Conservation (phyloP, 2,113 vertebrate genomes). For the Rafetus swinhoei region DNA sequence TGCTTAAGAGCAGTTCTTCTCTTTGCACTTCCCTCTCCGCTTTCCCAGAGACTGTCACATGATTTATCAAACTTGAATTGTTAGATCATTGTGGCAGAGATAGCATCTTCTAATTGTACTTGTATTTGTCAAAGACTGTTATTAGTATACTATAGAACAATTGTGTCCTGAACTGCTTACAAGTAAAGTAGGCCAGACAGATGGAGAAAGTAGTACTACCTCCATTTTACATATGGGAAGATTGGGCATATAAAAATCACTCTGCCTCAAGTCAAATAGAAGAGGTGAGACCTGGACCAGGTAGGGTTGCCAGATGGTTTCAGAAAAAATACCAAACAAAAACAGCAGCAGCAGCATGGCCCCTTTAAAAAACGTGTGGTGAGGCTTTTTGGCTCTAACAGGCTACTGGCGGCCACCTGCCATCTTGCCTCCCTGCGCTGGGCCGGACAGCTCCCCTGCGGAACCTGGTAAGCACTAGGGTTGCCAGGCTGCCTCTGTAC, state of each 20-base stretch:
- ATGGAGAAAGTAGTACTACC: neutral
- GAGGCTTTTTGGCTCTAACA: too few species aligned
- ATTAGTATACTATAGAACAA: neutral
- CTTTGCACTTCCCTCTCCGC: neutral
- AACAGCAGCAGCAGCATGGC: too few species aligned
- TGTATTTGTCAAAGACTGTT: neutral
- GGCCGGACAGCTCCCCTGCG: too few species aligned
- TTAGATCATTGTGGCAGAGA: neutral
- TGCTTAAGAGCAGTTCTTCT: neutral
- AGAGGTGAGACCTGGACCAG: rapidly evolving
- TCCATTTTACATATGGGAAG: neutral
- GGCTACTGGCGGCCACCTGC: too few species aligned
- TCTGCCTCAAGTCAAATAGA: neutral
- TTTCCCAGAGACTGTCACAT: neutral
- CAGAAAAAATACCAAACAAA: too few species aligned
- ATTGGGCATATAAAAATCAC: neutral
- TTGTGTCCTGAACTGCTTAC: neutral
- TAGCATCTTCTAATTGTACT: neutral
- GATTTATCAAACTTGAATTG: neutral
- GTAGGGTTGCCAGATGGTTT: too few species aligned
- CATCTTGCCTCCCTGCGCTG: too few species aligned
- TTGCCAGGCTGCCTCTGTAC: too few species aligned
- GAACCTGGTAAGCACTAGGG: too few species aligned
- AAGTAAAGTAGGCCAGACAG: neutral
- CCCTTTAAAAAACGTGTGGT: too few species aligned